Conservation (phyloP, 2,113 vertebrate genomes). For the Zapornia atra region DNA sequence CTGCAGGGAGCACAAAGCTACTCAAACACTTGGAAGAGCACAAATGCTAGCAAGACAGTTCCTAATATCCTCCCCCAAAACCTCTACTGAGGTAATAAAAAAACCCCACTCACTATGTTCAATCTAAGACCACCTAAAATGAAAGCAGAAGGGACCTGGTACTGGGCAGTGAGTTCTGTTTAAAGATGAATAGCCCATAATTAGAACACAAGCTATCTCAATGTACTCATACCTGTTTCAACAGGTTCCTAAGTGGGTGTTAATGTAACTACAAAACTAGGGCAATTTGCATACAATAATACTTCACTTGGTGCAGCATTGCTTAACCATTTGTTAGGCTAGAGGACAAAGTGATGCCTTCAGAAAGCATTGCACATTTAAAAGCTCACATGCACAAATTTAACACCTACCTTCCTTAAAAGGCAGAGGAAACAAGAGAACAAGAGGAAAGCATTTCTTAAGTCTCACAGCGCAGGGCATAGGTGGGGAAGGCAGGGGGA, state of each 20-base stretch:
- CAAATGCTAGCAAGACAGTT: not conserved
- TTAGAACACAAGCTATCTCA: not conserved
- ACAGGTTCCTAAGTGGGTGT: slow-evolving; percentile 19
- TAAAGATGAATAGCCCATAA: not conserved
- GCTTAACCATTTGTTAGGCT: not conserved
- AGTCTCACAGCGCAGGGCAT: accelerated
- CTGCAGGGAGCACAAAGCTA: not conserved
- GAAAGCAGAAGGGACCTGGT: not conserved
- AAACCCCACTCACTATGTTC: not conserved
- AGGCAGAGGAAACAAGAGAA: not conserved
- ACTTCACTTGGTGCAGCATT: not conserved
- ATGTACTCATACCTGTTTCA: not conserved
- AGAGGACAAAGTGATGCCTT: not conserved
- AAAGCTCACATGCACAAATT: not conserved
- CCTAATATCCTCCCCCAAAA: not conserved
- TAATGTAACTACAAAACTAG: not conserved
- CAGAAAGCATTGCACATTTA: not conserved
- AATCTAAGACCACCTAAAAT: not conserved
- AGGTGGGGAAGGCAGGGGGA: too few relatives aligned
- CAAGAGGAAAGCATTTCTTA: not conserved
- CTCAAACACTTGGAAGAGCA: not conserved
- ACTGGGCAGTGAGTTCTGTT: not conserved
- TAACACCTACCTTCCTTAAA: not conserved
- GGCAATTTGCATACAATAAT: not conserved
- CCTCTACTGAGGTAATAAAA: not conserved